Evolutionary conservation across 2,888 invertebrate genomes (phyloP).

Genomic region (Lithophane socia): DNA sequence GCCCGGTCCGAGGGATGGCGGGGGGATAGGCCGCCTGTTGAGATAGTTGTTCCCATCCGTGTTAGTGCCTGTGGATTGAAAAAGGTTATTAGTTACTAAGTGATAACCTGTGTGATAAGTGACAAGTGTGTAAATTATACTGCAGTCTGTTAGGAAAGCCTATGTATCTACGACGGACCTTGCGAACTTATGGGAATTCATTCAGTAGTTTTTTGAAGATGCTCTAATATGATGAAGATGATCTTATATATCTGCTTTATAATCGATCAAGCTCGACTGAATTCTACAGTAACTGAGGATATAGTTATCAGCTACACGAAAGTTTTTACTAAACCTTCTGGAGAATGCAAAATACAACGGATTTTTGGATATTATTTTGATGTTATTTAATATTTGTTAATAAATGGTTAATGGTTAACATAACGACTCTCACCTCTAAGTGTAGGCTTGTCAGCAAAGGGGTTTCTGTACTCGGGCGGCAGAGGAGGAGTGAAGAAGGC

Average conservation of each 20-base stretch:
- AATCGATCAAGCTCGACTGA: neutral
- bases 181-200: neutral
- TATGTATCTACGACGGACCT: neutral
- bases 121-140: too few relatives aligned
- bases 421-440: slow-evolving; percentile 91
- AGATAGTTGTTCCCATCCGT: slow-evolving; percentile 91
- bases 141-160: too few relatives aligned
- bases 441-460: slow-evolving; percentile 97
- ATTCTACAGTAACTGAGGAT: neutral
- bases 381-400: neutral
- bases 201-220: neutral
- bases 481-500: slow-evolving; percentile 95
- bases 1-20: slow-evolving; percentile 95
- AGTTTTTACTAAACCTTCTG: neutral
- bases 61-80: slow-evolving; percentile 87
- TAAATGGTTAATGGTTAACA: neutral
- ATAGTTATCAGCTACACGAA: neutral
- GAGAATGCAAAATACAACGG: neutral
- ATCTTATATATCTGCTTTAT: too few relatives aligned
- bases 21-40: slow-evolving; percentile 95
- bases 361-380: neutral
- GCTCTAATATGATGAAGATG: too few relatives aligned
- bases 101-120: too few relatives aligned
- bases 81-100: neutral
- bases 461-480: slow-evolving; percentile 95